Percentiles rank a stretch among this genome's conserved stretches.
Evolutionary conservation across 1,140 invertebrate species (phyloP).

Genomic region (Drosophila novamexicana): DNA sequence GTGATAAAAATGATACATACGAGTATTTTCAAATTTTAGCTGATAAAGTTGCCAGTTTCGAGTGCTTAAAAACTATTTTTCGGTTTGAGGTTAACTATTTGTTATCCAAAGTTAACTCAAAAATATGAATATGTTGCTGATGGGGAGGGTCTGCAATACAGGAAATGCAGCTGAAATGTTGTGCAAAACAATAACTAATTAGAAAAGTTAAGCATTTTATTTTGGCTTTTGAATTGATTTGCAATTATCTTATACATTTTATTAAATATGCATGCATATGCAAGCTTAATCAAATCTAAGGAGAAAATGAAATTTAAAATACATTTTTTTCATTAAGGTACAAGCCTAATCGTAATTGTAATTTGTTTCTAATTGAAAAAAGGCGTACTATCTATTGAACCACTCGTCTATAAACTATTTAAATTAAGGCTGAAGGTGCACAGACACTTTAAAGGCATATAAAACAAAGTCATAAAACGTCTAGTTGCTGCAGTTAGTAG

Average conservation of each 20-base stretch:
- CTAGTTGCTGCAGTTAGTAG: conserved; percentile 3
- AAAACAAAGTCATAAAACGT: conserved; percentile 48
- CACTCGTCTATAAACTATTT: conserved; percentile 4
- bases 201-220: no score
- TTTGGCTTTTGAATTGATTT: no score
- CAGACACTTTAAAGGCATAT: conserved; percentile 27
- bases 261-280: no score
- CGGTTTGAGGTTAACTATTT: background rate
- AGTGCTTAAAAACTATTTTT: conserved; percentile 25
- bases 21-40: conserved; percentile 10
- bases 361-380: background rate
- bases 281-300: no score
- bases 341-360: background rate
- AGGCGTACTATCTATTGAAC: background rate
- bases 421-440: conserved; percentile 8
- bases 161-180: background rate
- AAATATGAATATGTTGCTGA: background rate
- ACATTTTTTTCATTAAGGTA: no score
- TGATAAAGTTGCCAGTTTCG: background rate
- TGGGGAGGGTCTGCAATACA: background rate
- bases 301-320: no score
- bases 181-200: no score
- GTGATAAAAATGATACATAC: conserved; percentile 41
- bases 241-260: no score
- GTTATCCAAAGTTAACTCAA: background rate